Conservation (phyloP, 2,888 invertebrate genomes). For the Rotaria macrura region DNA sequence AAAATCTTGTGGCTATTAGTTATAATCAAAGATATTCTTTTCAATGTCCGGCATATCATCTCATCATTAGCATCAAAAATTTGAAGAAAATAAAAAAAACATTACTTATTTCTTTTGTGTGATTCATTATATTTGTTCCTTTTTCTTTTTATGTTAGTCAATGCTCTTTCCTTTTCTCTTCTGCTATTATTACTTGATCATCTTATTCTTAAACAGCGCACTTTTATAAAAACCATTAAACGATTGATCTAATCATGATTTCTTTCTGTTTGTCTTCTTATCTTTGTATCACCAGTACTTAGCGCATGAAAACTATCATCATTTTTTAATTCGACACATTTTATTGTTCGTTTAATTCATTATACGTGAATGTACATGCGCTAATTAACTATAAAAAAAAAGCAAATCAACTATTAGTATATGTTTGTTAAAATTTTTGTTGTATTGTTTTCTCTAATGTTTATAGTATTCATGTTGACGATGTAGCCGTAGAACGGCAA, state of each 20-base stretch:
- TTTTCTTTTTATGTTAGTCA: background rate
- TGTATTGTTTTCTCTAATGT: background rate
- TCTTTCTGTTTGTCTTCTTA: background rate
- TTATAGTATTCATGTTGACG: background rate
- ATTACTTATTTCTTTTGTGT: background rate
- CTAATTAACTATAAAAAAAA: background rate
- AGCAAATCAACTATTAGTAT: background rate
- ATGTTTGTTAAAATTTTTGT: background rate
- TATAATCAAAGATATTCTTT: background rate
- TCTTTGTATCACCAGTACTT: background rate
- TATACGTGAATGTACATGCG: background rate
- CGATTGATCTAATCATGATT: background rate
- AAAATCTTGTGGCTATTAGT: constrained; percentile 4
- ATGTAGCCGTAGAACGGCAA: too few species aligned
- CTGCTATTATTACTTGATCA: background rate
- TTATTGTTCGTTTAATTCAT: background rate
- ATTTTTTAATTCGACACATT: background rate
- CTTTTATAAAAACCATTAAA: background rate
- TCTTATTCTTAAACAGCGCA: background rate
- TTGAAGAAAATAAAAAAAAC: too few species aligned
- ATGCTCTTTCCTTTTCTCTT: background rate
- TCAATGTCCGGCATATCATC: background rate
- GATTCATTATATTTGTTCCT: background rate
- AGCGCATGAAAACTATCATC: background rate
- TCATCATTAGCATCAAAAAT: background rate